Evolutionary conservation across 2,113 vertebrate genomes (phyloP), one percentile per base, ranked within the genome.

Genomic region (Nycticebus coucang): DNA sequence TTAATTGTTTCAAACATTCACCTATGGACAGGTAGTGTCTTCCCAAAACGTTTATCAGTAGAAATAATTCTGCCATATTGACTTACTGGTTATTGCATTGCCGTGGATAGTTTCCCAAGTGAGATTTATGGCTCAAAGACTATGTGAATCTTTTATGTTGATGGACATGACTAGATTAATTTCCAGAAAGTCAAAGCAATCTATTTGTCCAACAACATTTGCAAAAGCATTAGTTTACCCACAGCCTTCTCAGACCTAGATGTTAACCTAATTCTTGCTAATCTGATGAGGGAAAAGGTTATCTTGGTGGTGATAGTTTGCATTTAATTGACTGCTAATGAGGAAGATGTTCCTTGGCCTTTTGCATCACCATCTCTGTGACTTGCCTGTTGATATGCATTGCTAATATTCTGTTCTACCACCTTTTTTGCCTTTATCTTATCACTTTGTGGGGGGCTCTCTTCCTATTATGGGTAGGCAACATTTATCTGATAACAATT

Each of bases 381-480:
- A 53, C 37, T 0, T 19, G 28, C 10, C 37, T 28, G 0, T 6
- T 30, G 41, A 7, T 3, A 11, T 10, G 33, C 0, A 24, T 2
- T 4, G 2, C 41, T 24, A 15, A 26, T 68, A 15, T 30, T 57
- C 55, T 9, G 17, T 26, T 60, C 18, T 21, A 2, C 33, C 28
- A 22, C 3, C 0, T 14, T 24, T 7, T 45, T 11, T 7, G 17
- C 21, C 50, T 75, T 21, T 50, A 6, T 33, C n/a, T 53, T 13
- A 15, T 19, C 30, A 1, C 13, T 71, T 59, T 4, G 0, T 50
- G 0, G 24, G 24, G 22, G 4, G 24, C 28, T 53, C 77, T 19
- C 1, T 11, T 71, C 14, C 13, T 7, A 0, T 35, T 12, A 22
- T 1, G 14, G 15, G 2, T 24, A 17, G 13, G 18, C 22, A 10